A percentile compares a stretch with the other conserved stretches of the same genome.
Conservation (phyloP, 2,888 invertebrate genomes). For the Pseudoips prasinana region DNA sequence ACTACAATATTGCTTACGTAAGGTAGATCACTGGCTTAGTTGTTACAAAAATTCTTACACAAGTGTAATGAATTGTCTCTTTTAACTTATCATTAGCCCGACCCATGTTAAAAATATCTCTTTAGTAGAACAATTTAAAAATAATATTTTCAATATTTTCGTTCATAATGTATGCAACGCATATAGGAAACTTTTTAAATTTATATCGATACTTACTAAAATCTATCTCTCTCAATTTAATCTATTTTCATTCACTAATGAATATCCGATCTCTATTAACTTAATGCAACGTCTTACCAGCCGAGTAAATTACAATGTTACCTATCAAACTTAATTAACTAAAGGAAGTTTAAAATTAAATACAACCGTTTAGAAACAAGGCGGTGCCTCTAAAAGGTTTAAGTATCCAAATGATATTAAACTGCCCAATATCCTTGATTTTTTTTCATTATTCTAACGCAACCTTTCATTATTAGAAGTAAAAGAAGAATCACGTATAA, state of each 20-base stretch:
- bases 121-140: too few species aligned
- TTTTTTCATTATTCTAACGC: constrained; percentile 17
- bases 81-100: too few species aligned
- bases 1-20: too few species aligned
- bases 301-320: constrained; percentile 25
- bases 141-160: too few species aligned
- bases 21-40: too few species aligned
- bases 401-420: constrained; percentile 15
- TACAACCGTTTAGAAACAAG: constrained; percentile 16
- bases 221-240: too few species aligned
- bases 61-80: too few species aligned
- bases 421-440: constrained; percentile 25
- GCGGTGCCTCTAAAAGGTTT: constrained; percentile 23
- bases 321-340: constrained; percentile 33
- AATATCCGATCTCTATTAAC: constrained; percentile 11
- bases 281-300: constrained; percentile 3
- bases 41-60: too few species aligned
- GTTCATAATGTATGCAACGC: too few species aligned
- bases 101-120: too few species aligned
- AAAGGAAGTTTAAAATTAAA: constrained; percentile 35
- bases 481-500: constrained; percentile 44
- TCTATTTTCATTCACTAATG: constrained; percentile 19
- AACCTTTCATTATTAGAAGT: constrained; percentile 19
- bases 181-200: too few species aligned
- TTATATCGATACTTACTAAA: too few species aligned